phyloP scores from a whole-genome alignment of 2,113 vertebrate species.

The Microtus montanus region DNA sequence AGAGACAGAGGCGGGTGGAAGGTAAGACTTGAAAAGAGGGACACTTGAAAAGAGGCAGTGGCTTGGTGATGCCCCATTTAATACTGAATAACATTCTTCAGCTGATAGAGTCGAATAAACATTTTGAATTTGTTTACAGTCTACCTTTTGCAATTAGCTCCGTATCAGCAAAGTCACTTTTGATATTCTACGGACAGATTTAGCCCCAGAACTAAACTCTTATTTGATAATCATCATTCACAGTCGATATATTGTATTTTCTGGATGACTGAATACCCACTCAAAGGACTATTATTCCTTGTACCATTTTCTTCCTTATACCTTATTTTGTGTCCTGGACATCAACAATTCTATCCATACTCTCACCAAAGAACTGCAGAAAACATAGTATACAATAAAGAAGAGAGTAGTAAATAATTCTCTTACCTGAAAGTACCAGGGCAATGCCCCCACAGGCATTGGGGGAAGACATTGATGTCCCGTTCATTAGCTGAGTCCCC shows the following conservation, averaged over 20 bases:
- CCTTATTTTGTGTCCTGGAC: background rate
- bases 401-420: background rate
- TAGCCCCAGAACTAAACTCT: background rate
- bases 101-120: background rate
- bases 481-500: constrained; percentile 99
- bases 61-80: background rate
- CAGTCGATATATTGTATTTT: background rate
- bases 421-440: constrained; percentile 94
- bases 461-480: constrained; percentile 99
- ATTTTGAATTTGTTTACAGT: background rate
- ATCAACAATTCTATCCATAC: background rate
- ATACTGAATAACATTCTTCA: background rate
- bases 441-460: constrained; percentile 98
- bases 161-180: background rate
- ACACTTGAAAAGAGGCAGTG: background rate
- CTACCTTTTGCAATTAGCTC: background rate
- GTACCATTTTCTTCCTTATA: background rate
- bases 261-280: background rate
- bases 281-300: background rate
- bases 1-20: background rate
- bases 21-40: background rate
- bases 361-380: background rate
- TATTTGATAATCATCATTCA: background rate
- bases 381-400: background rate
- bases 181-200: background rate